phyloP scores from a whole-genome alignment of 2,797 vertebrate genomes.

The Heterohyrax brucei region DNA sequence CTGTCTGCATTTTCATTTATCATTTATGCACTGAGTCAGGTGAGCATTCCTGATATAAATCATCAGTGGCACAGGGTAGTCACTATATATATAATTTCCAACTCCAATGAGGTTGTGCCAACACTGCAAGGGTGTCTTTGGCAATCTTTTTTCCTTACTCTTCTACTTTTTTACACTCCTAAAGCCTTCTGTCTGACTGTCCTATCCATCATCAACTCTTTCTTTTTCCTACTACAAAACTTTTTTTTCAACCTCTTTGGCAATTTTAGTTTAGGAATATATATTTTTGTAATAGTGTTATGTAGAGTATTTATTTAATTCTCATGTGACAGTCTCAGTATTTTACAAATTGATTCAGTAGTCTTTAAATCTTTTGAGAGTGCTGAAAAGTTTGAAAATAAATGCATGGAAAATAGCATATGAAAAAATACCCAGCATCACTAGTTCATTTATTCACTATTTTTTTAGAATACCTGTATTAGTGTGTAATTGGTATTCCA shows the following conservation, averaged over 20 bases:
- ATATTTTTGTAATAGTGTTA: not conserved
- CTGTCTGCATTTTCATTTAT: not conserved
- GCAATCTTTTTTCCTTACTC: not conserved
- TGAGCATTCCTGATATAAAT: not conserved
- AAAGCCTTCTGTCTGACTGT: not conserved
- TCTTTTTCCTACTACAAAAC: not conserved
- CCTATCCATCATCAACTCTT: not conserved
- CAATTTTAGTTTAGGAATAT: not conserved
- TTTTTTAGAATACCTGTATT: not conserved
- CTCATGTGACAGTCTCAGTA: not conserved
- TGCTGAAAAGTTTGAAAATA: not conserved
- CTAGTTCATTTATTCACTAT: not conserved
- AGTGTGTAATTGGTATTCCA: not conserved
- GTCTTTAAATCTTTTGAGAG: not conserved
- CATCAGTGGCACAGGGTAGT: not conserved
- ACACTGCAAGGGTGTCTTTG: no score
- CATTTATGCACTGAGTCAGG: not conserved
- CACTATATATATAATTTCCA: not conserved
- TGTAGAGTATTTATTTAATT: not conserved
- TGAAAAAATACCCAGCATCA: not conserved
- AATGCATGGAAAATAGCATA: not conserved
- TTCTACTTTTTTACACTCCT: not conserved
- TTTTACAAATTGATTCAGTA: not conserved
- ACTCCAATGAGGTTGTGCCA: not conserved
- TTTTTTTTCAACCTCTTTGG: not conserved